Evolutionary conservation across 1,140 invertebrate genomes (phyloP).

Genomic region (Zeugodacus cucurbitae): DNA sequence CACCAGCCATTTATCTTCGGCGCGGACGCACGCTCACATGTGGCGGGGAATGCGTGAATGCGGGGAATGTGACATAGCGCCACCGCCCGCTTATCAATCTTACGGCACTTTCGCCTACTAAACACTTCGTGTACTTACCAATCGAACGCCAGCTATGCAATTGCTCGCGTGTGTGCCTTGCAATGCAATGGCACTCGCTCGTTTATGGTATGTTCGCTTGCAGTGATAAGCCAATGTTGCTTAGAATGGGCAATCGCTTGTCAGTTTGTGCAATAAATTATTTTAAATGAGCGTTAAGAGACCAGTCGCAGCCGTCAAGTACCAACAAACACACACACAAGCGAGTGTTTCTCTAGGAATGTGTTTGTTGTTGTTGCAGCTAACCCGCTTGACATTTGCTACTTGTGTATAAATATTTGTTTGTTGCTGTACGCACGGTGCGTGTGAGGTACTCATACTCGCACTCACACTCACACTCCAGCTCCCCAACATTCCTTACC

Average conservation of each 20-base stretch:
- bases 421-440: neutral
- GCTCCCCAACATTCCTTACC: neutral
- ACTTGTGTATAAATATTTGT: neutral
- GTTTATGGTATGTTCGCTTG: neutral
- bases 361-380: neutral
- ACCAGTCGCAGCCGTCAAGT: neutral
- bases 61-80: slow-evolving; percentile 16
- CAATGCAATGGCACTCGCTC: neutral
- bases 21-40: neutral
- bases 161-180: neutral
- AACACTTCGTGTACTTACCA: neutral
- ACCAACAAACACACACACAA: neutral
- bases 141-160: neutral
- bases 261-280: slow-evolving; percentile 64
- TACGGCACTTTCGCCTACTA: neutral
- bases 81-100: slow-evolving; percentile 33
- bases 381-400: neutral
- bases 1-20: slow-evolving; percentile 61
- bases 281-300: slow-evolving; percentile 62
- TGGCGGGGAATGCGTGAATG: slow-evolving; percentile 3
- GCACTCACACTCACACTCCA: neutral
- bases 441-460: neutral
- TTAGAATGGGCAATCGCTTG: slow-evolving; percentile 58
- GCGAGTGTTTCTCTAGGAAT: neutral
- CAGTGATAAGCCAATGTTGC: slow-evolving; percentile 44